Base-by-base conservation (phyloP, 2,797 vertebrate species). In the Girardinus metallicus region DNA sequence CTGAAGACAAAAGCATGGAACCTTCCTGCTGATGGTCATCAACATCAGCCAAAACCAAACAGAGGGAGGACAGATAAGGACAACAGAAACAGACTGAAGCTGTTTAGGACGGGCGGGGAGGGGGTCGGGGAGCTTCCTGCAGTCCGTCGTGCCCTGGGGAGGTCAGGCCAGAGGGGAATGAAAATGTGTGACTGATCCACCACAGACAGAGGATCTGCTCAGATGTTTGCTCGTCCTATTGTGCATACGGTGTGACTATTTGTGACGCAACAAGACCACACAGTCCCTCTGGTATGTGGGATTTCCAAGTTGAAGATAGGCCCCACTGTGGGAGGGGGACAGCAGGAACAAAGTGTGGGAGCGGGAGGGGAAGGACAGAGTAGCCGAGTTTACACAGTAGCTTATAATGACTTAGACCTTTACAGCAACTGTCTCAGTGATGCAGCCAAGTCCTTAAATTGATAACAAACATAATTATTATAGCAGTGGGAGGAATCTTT, bases 291-390 rank as follows among this genome's bases (percentile, higher is more conserved):
- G 91, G 91, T 92, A 91, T 94, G 92, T 88, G 91, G 87, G 88
- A 87, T 92, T 93, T 93, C 92, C 92, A 93, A 87, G 84, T 92
- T 93, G 39, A 91, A 92, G 93, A 93, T 91, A 93, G 89, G 83
- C 72, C 66, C 53, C 73, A 60, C 49, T 1, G 80, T 85, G 80
- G 85, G 87, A 87, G 60, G 87, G 86, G 60, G 31, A 84, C 86
- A 77, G 81, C 68, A 85, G 81, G 16, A 88, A 85, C 76, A 84
- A 73, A 83, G 74, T 82, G 83, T n/a, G 49, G 78, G 75, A 77
- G 31, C 9, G 34, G 29, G 43, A 47, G 31, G n/a, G 29, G 51
- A 75, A 29, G 55, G 41, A 51, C 31, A 41, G 23, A 39, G 55
- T 34, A 62, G 15, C 15, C 1, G 6, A 62, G 60, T 18, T 62